Evolutionary conservation across 1,140 invertebrate species (phyloP).

Genomic region (Drosophila burlai): DNA sequence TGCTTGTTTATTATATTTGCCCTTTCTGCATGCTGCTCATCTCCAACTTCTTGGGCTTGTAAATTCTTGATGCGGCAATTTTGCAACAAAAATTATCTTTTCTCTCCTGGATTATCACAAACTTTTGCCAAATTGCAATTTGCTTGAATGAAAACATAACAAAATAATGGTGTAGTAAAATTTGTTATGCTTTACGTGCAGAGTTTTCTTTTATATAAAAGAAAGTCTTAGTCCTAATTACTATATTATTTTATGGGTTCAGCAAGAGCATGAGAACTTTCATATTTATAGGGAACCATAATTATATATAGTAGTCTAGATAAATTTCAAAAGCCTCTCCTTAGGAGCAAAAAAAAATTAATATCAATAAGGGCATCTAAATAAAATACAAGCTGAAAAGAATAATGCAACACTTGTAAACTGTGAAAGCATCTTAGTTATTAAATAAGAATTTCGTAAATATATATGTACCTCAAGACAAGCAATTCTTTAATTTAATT

Average conservation of each 20-base stretch:
- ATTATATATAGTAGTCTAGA: background rate
- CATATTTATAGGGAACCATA: background rate
- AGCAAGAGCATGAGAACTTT: background rate
- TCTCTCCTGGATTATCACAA: slow-evolving; percentile 30
- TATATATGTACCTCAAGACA: background rate
- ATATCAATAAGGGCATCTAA: too few species aligned
- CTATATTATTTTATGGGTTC: slow-evolving; percentile 8
- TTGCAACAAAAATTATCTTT: slow-evolving; percentile 56
- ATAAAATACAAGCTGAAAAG: too few species aligned
- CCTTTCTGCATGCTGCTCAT: slow-evolving; percentile 41
- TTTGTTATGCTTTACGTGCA: slow-evolving; percentile 22
- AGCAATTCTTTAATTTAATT: background rate
- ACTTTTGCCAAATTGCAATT: slow-evolving; percentile 52
- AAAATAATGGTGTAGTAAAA: slow-evolving; percentile 27
- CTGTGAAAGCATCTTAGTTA: background rate
- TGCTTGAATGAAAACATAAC: slow-evolving; percentile 44
- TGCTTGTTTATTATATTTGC: slow-evolving; percentile 36
- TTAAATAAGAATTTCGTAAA: background rate
- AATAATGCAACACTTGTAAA: too few species aligned
- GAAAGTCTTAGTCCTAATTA: slow-evolving; percentile 23
- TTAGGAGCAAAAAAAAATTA: background rate
- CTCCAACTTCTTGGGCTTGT: slow-evolving; percentile 41
- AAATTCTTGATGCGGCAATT: slow-evolving; percentile 70
- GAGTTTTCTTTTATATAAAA: slow-evolving; percentile 10
- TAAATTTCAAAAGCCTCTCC: background rate